phyloP scores from a whole-genome alignment of 2,113 vertebrate genomes.

The Salvator merianae region DNA sequence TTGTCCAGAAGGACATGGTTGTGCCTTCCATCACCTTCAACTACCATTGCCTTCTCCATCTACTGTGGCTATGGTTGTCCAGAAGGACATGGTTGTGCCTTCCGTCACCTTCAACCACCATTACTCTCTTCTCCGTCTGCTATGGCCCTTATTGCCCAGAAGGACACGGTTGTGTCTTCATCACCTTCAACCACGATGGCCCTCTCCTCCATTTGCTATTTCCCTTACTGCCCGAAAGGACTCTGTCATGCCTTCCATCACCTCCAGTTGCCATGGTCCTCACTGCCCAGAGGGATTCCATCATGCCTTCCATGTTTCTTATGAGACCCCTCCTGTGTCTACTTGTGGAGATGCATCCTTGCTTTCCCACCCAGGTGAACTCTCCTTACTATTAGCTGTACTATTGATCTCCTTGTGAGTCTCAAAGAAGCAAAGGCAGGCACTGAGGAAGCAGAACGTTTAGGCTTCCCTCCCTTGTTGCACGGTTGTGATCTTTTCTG shows the following conservation, averaged over 20 bases:
- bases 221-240: too few relatives aligned
- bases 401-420: conserved; percentile 36
- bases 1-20: not conserved
- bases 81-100: not conserved
- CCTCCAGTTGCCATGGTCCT: not conserved
- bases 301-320: not conserved
- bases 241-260: too few relatives aligned
- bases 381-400: conserved; percentile 55
- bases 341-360: conserved; percentile 7
- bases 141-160: not conserved
- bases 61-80: not conserved
- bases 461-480: not conserved
- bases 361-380: too few relatives aligned
- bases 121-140: too few relatives aligned
- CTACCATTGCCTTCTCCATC: not conserved
- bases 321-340: too few relatives aligned
- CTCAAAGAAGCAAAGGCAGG: conserved; percentile 22
- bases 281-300: not conserved
- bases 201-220: not conserved
- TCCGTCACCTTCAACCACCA: not conserved
- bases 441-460: not conserved
- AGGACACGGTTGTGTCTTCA: too few relatives aligned
- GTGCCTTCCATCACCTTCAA: not conserved
- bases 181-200: not conserved
- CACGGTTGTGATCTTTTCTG: not conserved